phyloP scores from a whole-genome alignment of 2,888 invertebrate genomes.

The Rhagophthalmus giganteus region DNA sequence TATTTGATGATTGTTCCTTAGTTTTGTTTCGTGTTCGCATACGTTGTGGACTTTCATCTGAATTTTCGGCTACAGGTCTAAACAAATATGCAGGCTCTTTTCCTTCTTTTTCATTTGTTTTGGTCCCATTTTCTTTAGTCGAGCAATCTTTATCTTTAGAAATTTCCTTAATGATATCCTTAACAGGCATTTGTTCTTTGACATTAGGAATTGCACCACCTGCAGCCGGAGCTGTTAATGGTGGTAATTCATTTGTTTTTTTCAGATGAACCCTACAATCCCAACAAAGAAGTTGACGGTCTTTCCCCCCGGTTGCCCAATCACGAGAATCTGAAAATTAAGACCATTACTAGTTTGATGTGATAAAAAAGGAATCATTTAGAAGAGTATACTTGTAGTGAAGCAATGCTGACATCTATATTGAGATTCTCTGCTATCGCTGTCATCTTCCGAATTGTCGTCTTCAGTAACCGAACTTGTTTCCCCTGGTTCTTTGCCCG shows the following conservation, averaged over 20 bases:
- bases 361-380: no score
- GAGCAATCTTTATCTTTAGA: constrained; percentile 25
- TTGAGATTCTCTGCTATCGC: constrained; percentile 86
- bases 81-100: constrained; percentile 38
- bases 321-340: constrained; percentile 65
- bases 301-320: constrained; percentile 75
- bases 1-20: constrained; percentile 67
- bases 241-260: constrained; percentile 75
- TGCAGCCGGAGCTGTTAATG: constrained; percentile 56
- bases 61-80: constrained; percentile 58
- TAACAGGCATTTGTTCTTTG: constrained; percentile 30
- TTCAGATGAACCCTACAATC: constrained; percentile 77
- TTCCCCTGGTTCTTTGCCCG: constrained; percentile 68
- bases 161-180: constrained; percentile 16
- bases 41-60: constrained; percentile 83
- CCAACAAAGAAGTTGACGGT: constrained; percentile 69
- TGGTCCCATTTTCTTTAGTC: constrained; percentile 14
- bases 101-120: constrained; percentile 19
- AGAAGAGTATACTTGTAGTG: constrained; percentile 71
- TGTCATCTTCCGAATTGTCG: constrained; percentile 92
- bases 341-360: no score
- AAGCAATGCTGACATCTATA: constrained; percentile 76
- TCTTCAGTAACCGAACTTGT: constrained; percentile 83
- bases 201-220: constrained; percentile 34
- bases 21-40: constrained; percentile 86